Base-by-base conservation (phyloP, 2,113 vertebrate species). In the Thymallus thymallus region DNA sequence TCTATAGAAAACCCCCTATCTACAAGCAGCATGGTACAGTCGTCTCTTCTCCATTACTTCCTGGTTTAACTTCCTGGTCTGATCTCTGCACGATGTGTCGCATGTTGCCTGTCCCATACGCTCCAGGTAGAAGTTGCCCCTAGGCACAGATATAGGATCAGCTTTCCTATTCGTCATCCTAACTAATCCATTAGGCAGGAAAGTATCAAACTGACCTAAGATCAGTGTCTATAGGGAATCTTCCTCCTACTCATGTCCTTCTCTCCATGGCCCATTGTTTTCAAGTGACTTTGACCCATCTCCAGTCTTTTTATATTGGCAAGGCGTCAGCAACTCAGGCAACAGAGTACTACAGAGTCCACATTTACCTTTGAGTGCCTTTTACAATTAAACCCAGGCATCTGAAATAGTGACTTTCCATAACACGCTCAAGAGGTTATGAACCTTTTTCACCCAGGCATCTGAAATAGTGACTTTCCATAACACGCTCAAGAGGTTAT, bases 1-100 rank as follows among this genome's bases (percentile, higher is more conserved):
- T 99, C 95, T 99, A 98, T 95, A 96, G 96, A 95, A 98, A 96
- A 88, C 96, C 96, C 93, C 98, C 98, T 89, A 98, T 99, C 97
- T 99, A 98, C 96, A 98, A 85, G 90, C 96, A 98, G 95, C 96
- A 97, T 93, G 98, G 98, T 99, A 99, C 87, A 90, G 94, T 94
- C 73, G 85, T 85, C 79, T 85, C 90, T 76, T 76, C 88, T 91
- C 82, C 84, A 91, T 87, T 85, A 85, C 88, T 85, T 75, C 70
- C 76, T 51, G 48, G 48, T 51, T 4, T 51, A 51, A 51, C 14
- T 51, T 51, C 84, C 77, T 85, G 81, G 85, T 86, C 84, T 88
- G 84, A 69, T 88, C 79, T 93, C 20, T 77, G 91, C 92, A 77
- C 83, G 84, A 84, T 84, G 81, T 29, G 86, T 86, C 63, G 90